A percentile compares a stretch with the other conserved stretches of the same genome.
Conservation (phyloP, 2,797 vertebrate genomes). For the Fundulus diaphanus region DNA sequence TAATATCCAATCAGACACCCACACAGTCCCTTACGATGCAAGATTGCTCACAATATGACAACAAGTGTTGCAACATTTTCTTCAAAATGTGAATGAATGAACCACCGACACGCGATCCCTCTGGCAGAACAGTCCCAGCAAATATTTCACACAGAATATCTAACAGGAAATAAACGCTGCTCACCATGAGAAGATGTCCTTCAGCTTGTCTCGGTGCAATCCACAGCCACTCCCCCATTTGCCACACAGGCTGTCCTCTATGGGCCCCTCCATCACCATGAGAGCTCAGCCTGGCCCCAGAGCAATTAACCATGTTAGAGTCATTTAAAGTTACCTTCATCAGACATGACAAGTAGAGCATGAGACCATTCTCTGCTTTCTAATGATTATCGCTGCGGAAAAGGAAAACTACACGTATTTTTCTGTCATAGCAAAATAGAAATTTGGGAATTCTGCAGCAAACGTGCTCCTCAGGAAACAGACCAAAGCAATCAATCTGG, state of each 20-base stretch:
- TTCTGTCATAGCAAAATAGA: not conserved
- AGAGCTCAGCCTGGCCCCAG: conserved; percentile 34
- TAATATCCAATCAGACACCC: too few relatives aligned
- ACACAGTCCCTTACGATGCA: too few relatives aligned
- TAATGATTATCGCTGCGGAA: not conserved
- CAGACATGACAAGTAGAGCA: conserved; percentile 19
- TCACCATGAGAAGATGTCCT: conserved; percentile 79
- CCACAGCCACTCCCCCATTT: conserved; percentile 54
- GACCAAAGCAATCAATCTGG: not conserved
- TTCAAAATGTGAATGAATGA: not conserved
- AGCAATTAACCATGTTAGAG: conserved; percentile 12
- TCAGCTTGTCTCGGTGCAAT: conserved; percentile 52
- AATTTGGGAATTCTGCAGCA: not conserved
- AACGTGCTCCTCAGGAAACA: not conserved
- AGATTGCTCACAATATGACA: too few relatives aligned
- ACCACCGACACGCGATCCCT: not conserved
- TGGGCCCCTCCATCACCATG: conserved; percentile 67
- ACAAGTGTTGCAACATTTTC: too few relatives aligned
- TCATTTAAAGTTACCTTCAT: conserved; percentile 26
- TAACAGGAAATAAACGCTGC: conserved; percentile 3
- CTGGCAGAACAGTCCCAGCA: not conserved
- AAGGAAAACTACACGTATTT: not conserved
- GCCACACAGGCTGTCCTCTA: conserved; percentile 44
- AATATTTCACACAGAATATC: not conserved
- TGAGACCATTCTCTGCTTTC: conserved; percentile 27